Conservation (phyloP, 2,888 invertebrate genomes). For the Vesta saturnalis region DNA sequence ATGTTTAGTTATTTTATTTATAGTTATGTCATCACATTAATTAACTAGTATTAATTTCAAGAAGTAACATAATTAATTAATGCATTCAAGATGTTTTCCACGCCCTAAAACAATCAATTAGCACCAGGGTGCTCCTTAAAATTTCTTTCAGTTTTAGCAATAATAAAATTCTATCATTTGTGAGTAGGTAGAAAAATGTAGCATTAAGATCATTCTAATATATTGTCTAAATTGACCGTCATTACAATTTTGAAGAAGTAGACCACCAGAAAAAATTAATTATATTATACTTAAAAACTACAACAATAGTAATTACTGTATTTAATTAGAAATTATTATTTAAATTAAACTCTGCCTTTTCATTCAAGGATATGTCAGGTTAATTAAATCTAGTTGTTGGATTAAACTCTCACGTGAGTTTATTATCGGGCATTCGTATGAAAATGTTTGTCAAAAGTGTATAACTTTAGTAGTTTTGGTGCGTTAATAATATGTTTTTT, state of each 20-base stretch:
- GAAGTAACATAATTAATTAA: conserved; percentile 46
- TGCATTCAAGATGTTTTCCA: conserved; percentile 43
- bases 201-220: too few relatives aligned
- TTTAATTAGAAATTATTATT: conserved; percentile 26
- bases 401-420: too few relatives aligned
- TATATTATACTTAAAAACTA: conserved; percentile 24
- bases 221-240: not conserved
- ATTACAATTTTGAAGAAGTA: conserved; percentile 33
- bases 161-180: conserved; percentile 13
- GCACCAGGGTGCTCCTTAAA: conserved; percentile 42
- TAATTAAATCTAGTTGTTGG: too few relatives aligned
- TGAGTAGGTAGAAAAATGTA: conserved; percentile 8
- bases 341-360: conserved; percentile 16
- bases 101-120: conserved; percentile 48
- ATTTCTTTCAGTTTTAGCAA: conserved; percentile 30
- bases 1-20: conserved; percentile 40
- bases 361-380: not conserved
- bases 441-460: not conserved
- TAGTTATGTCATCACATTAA: conserved; percentile 44
- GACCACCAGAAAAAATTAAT: conserved; percentile 35
- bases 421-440: too few relatives aligned
- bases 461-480: not conserved
- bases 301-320: conserved; percentile 20
- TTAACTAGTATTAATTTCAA: conserved; percentile 49
- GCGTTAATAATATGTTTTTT: conserved; percentile 3